phyloP scores from a whole-genome alignment of 2,797 vertebrate genomes.

The Eleutherodactylus coqui region DNA sequence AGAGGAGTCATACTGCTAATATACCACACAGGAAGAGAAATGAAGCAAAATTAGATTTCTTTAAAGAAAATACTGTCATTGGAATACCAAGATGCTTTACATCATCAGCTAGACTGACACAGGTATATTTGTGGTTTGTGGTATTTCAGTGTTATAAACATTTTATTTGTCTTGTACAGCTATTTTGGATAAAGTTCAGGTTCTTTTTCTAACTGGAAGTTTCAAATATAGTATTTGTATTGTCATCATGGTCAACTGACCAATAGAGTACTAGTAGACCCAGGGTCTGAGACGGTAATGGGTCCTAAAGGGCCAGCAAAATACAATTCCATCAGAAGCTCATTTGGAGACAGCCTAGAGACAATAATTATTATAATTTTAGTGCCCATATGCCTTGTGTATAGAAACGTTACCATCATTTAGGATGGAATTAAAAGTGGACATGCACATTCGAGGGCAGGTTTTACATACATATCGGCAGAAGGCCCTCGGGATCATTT shows the following conservation, averaged over 20 bases:
- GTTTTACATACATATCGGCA: no score
- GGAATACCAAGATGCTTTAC: constrained; percentile 33
- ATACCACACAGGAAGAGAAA: constrained; percentile 20
- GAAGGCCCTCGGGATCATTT: no score
- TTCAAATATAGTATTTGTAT: not conserved
- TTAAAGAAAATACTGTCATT: not conserved
- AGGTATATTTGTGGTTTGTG: constrained; percentile 18
- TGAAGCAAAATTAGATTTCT: not conserved
- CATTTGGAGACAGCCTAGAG: no score
- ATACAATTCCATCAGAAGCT: no score
- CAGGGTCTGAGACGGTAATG: no score
- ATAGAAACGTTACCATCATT: no score
- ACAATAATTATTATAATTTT: no score
- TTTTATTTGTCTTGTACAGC: not conserved
- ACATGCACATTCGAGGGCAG: no score
- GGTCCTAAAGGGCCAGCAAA: no score
- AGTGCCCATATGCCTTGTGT: no score
- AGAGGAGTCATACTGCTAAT: not conserved
- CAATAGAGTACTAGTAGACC: no score
- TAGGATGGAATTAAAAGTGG: no score
- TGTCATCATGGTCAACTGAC: not conserved
- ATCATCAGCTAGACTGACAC: constrained; percentile 24
- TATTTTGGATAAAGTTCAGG: not conserved
- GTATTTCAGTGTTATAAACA: not conserved
- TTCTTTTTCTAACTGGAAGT: not conserved